phyloP scores from a whole-genome alignment of 2,797 vertebrate genomes.

The Spondyliosoma cantharus region DNA sequence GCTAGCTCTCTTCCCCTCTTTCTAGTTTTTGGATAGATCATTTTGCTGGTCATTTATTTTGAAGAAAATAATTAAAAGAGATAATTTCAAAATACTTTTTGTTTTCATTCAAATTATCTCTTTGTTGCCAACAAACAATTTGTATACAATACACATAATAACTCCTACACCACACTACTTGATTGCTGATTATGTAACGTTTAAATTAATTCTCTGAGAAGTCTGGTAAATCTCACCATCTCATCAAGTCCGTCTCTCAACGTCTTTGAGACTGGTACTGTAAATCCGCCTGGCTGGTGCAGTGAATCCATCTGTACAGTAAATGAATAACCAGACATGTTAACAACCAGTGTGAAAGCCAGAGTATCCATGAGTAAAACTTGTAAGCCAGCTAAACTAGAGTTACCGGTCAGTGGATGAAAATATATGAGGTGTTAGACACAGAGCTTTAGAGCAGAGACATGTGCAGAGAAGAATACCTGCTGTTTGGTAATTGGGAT shows the following conservation, averaged over 20 bases:
- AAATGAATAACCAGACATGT: neutral
- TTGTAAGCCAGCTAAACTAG: neutral
- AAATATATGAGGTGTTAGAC: neutral
- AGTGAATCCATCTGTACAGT: neutral
- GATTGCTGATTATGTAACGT: neutral
- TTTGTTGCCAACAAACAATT: too few relatives aligned
- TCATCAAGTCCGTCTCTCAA: neutral
- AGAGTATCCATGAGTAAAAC: neutral
- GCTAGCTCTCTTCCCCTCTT: neutral
- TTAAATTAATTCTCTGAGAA: neutral
- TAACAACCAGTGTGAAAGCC: neutral
- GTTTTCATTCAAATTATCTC: too few relatives aligned
- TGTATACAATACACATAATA: too few relatives aligned
- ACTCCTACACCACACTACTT: too few relatives aligned
- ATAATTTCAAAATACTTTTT: too few relatives aligned
- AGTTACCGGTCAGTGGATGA: slow-evolving; percentile 1
- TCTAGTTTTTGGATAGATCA: too few relatives aligned
- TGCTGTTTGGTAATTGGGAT: slow-evolving; percentile 41
- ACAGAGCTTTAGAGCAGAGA: neutral
- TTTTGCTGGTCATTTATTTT: too few relatives aligned
- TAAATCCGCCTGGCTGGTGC: neutral
- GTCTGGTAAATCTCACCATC: neutral
- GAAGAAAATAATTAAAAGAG: too few relatives aligned
- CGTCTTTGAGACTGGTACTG: neutral
- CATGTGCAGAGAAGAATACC: neutral